Evolutionary conservation across 2,113 vertebrate genomes (phyloP).

Genomic region (Amblyornis subalaris): DNA sequence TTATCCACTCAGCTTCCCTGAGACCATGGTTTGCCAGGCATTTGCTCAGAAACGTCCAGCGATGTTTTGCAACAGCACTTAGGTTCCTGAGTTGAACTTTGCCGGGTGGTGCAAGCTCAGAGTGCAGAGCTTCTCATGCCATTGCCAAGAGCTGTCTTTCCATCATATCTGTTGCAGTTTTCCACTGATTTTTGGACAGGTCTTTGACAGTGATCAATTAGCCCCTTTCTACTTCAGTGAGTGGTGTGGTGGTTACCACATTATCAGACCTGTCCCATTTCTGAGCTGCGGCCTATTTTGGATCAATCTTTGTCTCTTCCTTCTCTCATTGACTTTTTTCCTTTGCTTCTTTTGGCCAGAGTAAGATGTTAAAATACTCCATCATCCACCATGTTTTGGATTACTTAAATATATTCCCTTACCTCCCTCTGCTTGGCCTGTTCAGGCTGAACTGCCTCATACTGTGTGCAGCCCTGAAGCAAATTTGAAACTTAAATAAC

Average conservation of each 20-base stretch:
- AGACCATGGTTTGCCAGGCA: neutral
- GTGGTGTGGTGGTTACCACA: rapidly evolving
- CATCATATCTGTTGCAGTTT: neutral
- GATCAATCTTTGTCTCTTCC: neutral
- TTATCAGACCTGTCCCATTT: neutral
- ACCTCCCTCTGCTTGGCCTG: neutral
- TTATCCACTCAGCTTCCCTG: neutral
- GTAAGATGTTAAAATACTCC: neutral
- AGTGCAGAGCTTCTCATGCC: neutral
- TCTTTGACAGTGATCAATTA: neutral
- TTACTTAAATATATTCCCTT: neutral
- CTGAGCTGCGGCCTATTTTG: neutral
- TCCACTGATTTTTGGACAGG: neutral
- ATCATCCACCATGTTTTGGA: neutral
- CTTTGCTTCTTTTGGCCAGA: neutral
- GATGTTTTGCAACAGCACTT: neutral
- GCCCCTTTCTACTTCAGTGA: neutral
- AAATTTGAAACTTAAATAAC: neutral
- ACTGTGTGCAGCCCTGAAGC: neutral
- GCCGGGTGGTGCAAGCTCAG: neutral
- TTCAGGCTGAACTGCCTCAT: neutral
- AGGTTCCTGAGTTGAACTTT: neutral
- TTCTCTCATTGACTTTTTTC: neutral
- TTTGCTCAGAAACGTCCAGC: neutral
- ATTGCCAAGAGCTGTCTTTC: neutral